Evolutionary conservation across 2,888 invertebrate species (phyloP), one percentile per base, ranked within the genome.

Genomic region (Aspidiotus destructor): DNA sequence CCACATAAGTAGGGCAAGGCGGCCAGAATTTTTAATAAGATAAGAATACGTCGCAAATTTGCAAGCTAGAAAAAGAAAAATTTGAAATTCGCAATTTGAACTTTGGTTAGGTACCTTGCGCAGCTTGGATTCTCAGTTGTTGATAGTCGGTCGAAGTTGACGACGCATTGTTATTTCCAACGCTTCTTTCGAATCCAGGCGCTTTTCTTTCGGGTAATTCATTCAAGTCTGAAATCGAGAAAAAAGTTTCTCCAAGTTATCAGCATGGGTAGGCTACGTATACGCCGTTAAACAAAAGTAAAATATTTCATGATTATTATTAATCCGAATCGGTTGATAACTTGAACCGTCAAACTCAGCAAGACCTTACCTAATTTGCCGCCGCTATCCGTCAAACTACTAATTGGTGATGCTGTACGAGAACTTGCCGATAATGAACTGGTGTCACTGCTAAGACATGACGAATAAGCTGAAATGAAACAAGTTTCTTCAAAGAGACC

Each of bases 361-460:
- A 28, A 28, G 28, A 60, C 5, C 42, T 48, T 11, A 62, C 52
- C 48, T 17, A 62, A n/a, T 15, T 48, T 48, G 1, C 11, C 10
- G 7, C 28, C 41, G 55, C 48, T 62, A 16, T 68, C 63, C 8
- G 42, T 48, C 6, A 62, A 17, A 55, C 42, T 62, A 11, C 54
- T 60, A 5, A 60, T 60, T 15, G 81, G 80, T 8, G 81, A 81
- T 2, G 75, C 73, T 69, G 79, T 79, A 5, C 81, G 77, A 1
- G 82, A 81, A 73, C 82, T 82, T 13, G 78, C 75, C 6, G 81
- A 80, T 11, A 81, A 74, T 11, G 81, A 78, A 71, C 81, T 81
- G 16, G 78, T 77, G 8, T 76, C 77, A 72, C 81, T 81, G 72
- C 81, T 80, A 70, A 81, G 73, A 28, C 58, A 58, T 44, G 81